Evolutionary conservation across 1,140 invertebrate species (phyloP).

Genomic region (Penaeus vannamei): DNA sequence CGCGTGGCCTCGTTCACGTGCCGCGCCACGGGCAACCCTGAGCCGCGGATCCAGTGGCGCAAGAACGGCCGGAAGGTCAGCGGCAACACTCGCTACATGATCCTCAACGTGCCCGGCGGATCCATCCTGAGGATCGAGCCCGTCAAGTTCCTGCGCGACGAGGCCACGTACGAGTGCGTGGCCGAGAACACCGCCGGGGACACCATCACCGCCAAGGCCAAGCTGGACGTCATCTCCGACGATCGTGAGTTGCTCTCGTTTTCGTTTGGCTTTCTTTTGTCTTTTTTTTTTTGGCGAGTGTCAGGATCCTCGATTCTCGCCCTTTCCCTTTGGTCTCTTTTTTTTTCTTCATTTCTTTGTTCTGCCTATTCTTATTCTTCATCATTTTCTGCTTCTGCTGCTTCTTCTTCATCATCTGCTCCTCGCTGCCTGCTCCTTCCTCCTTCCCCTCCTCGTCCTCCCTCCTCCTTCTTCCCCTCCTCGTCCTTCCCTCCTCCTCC

Average conservation of each 20-base stretch:
- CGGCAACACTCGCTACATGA: conserved; percentile 64
- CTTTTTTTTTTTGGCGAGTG: too few species aligned
- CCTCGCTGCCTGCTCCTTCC: neutral
- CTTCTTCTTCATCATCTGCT: too few species aligned
- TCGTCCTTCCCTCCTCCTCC: too few species aligned
- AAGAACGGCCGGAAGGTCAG: conserved; percentile 88
- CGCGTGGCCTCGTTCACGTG: conserved; percentile 97
- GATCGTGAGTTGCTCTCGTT: conserved; percentile 82
- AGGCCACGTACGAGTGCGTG: conserved; percentile 94
- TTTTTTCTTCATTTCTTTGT: neutral
- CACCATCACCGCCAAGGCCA: conserved; percentile 89
- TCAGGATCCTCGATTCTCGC: too few species aligned
- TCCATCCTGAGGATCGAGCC: conserved; percentile 94
- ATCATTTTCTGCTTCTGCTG: neutral
- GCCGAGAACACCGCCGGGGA: conserved; percentile 97
- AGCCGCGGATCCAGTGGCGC: conserved; percentile 89
- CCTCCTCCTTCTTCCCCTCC: too few species aligned
- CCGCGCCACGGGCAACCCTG: conserved; percentile 90
- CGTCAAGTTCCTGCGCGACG: conserved; percentile 85
- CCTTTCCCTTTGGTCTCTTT: neutral
- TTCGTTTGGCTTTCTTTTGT: neutral
- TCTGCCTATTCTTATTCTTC: neutral
- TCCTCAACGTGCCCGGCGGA: conserved; percentile 76
- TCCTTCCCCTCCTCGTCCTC: neutral
- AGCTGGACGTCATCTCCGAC: conserved; percentile 74